Base-by-base conservation (phyloP, 2,113 vertebrate genomes). In the Eclectus roratus region DNA sequence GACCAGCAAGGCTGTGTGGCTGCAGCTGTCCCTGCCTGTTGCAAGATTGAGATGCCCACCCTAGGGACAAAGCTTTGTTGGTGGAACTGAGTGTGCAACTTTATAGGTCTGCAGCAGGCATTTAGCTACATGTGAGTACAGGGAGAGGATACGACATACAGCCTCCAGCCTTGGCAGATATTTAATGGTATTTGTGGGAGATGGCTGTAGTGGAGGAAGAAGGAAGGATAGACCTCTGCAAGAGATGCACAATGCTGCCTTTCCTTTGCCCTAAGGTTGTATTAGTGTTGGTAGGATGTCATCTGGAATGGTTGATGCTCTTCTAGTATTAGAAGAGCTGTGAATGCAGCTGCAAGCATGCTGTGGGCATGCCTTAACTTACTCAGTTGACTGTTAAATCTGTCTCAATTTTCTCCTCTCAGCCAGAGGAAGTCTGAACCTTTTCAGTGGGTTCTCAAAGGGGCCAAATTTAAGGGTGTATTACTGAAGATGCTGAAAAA, bases 71-170 rank as follows among this genome's bases (percentile, higher is more conserved):
- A 63, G 23, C 27, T 78, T 53, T n/a, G 23, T 31, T 44, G 39
- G 53, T 6, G 16, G 6, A 69, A 9, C 23, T 25, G 41, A 28
- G 24, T 2, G 7, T 39, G 47, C 55, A 55, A 17, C 50, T 44
- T 69, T 31, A 7, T 13, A 53, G 64, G 29, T 47, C 60, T 88
- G n/a, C 52, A 44, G 31, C 41, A 65, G 50, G 4, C 29, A 46
- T 37, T 76, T 68, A 60, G 50, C 37, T 77, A 10, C 14, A 11
- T 0, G 0, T 1, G 5, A n/a, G 21, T 58, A 13, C 13, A 52
- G 33, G 27, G 55, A 27, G 39, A 72, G 35, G 37, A 47, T 11
- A 27, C 29, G 66, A 87, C 9, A 6, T 46, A 12, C 1, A 21
- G 25, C 35, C 61, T 87, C 17, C n/a, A 82, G 70, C 25, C 29